These are phyloP conservation scores for Australoheros scitulus DNA, from an alignment of 2,113 vertebrate genomes.

Conservation along the genomic window DNA sequence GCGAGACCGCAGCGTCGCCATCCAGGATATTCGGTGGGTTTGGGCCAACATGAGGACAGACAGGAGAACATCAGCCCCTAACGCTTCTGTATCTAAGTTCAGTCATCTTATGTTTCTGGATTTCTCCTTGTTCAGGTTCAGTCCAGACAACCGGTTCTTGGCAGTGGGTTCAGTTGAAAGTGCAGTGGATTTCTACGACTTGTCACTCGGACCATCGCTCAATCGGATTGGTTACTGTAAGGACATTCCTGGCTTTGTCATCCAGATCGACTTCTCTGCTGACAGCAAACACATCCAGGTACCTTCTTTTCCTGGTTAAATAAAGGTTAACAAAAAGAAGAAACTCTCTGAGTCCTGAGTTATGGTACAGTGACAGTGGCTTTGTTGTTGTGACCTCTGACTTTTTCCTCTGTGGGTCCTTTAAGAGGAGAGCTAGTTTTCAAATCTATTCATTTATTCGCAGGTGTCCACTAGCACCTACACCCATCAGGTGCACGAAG, in stretches of 20 bases:
- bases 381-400: not conserved
- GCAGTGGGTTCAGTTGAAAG: constrained; percentile 92
- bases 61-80: not conserved
- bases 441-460: not conserved
- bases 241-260: constrained; percentile 92
- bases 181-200: constrained; percentile 95
- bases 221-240: constrained; percentile 96
- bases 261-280: constrained; percentile 96
- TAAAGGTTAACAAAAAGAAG: not conserved
- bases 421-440: not conserved
- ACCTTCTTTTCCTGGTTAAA: not conserved
- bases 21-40: constrained; percentile 91
- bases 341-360: not conserved
- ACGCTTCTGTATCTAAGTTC: not conserved
- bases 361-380: not conserved
- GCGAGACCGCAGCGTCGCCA: constrained; percentile 91
- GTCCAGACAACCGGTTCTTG: constrained; percentile 91
- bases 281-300: constrained; percentile 93
- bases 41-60: not conserved
- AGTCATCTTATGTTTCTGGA: not conserved
- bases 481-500: constrained; percentile 91
- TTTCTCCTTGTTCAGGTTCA: constrained; percentile 83
- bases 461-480: constrained; percentile 95
- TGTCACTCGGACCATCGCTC: constrained; percentile 91
- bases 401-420: not conserved